Base-by-base conservation (phyloP, 2,888 invertebrate species). In the Carabus problematicus region DNA sequence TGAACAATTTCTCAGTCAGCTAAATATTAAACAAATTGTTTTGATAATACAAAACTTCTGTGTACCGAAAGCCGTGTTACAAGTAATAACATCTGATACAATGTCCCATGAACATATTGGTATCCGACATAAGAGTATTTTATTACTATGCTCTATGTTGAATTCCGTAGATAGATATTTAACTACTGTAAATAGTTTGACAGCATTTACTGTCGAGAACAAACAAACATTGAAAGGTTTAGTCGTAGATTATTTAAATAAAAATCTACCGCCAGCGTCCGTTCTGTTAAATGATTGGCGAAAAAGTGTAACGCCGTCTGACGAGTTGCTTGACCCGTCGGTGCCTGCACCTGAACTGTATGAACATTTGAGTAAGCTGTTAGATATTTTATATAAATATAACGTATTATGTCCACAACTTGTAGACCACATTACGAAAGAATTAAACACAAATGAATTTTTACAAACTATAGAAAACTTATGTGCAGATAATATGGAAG, bases 301-400 rank as follows among this genome's bases (percentile, higher is more conserved):
- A 29, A 71, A 72, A 67, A 74, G 72, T n/a, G 74, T 77, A 39
- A 54, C 29, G 39, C n/a, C 69, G 6, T 71, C 72, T 8, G 71
- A 59, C 40, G 69, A 75, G 58, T 72, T 76, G 54, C 70, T 71
- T 6, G 72, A 71, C 16, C 60, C 41, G 29, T 12, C 9, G 68
- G 60, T 2, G 70, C 71, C 43, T 55, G 73, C 72, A 61, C 71
- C 54, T 55, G 72, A 70, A 70, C 75, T 60, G 9, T 47, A 71
- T 7, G 70, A 76, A 19, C 72, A 76, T 72, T 73, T 80, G 42
- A 72, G 75, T 54, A 80, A 81, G 69, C 80, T 88, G 19, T 78
- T 90, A 54, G 84, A 87, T 19, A 83, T 88, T 75, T 83, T 89
- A 78, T 79, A 86, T 64, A 79, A 82, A 64, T 86, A 86, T 70